Conservation (phyloP, 2,797 vertebrate species). For the Petrocephalus sullivani region DNA sequence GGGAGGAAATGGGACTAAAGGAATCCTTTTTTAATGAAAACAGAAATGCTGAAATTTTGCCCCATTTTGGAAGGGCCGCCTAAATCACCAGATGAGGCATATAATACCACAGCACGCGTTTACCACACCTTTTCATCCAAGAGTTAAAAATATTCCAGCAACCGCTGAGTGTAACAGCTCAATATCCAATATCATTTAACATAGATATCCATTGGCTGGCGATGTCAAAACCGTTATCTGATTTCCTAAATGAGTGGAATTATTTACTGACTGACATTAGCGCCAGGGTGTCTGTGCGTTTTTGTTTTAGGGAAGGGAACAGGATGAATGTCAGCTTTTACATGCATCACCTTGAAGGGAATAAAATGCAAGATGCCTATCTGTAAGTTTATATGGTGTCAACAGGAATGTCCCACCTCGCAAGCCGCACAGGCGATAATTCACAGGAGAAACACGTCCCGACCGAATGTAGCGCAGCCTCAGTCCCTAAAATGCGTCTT, state of each 20-base stretch:
- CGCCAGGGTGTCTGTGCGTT: neutral
- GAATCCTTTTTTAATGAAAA: neutral
- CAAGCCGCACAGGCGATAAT: neutral
- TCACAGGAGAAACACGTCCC: neutral
- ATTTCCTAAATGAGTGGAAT: neutral
- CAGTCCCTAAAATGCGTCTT: neutral
- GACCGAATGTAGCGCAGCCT: neutral
- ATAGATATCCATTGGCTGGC: neutral
- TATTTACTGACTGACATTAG: neutral
- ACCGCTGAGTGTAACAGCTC: neutral
- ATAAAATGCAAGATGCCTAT: neutral
- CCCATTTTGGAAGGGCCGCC: neutral
- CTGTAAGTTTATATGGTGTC: neutral
- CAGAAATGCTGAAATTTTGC: neutral
- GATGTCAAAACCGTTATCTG: neutral
- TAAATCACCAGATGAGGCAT: neutral
- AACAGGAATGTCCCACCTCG: neutral
- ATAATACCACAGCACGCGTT: neutral
- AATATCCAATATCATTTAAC: neutral
- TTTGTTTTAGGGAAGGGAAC: neutral
- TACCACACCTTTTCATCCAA: neutral
- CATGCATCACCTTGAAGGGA: conserved; percentile 2
- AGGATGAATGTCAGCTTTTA: neutral
- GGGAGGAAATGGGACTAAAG: neutral
- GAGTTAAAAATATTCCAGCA: neutral